Base-by-base conservation (phyloP, 1,140 invertebrate genomes). In the Bombus pascuorum region DNA sequence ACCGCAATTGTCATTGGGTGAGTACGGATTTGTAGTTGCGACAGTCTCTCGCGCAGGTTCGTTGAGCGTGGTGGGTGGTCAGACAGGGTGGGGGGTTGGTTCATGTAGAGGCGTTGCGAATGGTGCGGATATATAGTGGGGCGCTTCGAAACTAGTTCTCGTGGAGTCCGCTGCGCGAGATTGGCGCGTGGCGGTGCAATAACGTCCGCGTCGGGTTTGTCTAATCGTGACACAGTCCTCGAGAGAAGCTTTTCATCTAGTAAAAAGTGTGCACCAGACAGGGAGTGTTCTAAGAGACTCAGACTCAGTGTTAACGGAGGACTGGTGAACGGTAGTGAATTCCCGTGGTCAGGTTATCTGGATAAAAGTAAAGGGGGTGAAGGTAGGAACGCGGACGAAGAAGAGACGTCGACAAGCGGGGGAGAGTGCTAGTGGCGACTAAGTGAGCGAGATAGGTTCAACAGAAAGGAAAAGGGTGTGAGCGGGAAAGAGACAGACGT, bases 141-240 rank as follows among this genome's bases (percentile, higher is more conserved):
- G 90, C 86, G 91, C 71, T 90, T 90, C 86, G 89, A 93, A 91
- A 87, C 83, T 94, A 94, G 93, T 95, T 93, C 86, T 72, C 73
- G 83, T 83, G 75, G 90, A 82, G 86, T 92, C 93, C 93, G 93
- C 92, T 93, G 91, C 92, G 94, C 93, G 93, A 91, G 81, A 92
- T 92, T 93, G 93, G 93, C 94, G 94, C 93, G 93, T 91, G 92
- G 91, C 92, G 93, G 91, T 95, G 94, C 94, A 94, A 93, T 92
- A 94, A 92, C 92, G 91, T 93, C 91, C 93, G 94, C 93, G 94
- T 93, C 89, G 94, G 77, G 91, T 89, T 93, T 89, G 93, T 91
- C 93, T 93, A 87, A 91, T 90, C 92, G 92, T 89, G 92, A 92
- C 57, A 68, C 92, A 83, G 88, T 86, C 86, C 79, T 66, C 86